Evolutionary conservation across 30 jellyfish, hydroid and myxozoan genomes (phyloP).

Genomic region (Aurelia coerulea): DNA sequence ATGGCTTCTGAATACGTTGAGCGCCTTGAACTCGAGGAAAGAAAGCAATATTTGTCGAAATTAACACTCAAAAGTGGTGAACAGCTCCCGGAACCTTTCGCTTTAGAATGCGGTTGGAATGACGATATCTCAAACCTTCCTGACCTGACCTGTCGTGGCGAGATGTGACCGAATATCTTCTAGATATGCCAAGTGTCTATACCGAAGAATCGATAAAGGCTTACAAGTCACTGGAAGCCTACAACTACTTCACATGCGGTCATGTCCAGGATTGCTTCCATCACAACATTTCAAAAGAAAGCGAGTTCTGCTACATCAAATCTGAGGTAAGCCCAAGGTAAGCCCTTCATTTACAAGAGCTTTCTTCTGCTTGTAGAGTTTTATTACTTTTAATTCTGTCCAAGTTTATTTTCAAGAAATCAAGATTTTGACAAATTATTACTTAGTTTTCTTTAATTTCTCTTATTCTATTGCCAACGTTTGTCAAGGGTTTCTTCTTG

Average conservation of each 20-base stretch:
- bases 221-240: constrained; percentile 69
- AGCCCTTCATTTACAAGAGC: too few relatives aligned
- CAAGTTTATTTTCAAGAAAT: too few relatives aligned
- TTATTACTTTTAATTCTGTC: too few relatives aligned
- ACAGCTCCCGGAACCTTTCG: constrained; percentile 51
- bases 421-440: too few relatives aligned
- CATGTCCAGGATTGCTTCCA: constrained; percentile 38
- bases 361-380: too few relatives aligned
- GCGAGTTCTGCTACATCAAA: constrained; percentile 61
- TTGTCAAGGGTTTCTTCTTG: too few relatives aligned
- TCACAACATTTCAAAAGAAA: constrained; percentile 16
- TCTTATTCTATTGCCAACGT: too few relatives aligned
- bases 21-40: constrained; percentile 13
- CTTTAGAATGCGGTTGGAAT: constrained; percentile 13
- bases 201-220: constrained; percentile 68
- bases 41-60: constrained; percentile 26
- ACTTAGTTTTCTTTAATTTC: too few relatives aligned
- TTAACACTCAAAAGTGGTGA: constrained; percentile 25
- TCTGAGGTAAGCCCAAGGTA: constrained; percentile 23
- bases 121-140: constrained; percentile 22
- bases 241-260: constrained; percentile 58
- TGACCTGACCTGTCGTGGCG: constrained; percentile 54
- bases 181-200: constrained; percentile 65
- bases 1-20: constrained; percentile 22
- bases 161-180: constrained; percentile 49